phyloP scores from a whole-genome alignment of 2,113 vertebrate genomes.

The Dunckerocampus dactyliophorus region DNA sequence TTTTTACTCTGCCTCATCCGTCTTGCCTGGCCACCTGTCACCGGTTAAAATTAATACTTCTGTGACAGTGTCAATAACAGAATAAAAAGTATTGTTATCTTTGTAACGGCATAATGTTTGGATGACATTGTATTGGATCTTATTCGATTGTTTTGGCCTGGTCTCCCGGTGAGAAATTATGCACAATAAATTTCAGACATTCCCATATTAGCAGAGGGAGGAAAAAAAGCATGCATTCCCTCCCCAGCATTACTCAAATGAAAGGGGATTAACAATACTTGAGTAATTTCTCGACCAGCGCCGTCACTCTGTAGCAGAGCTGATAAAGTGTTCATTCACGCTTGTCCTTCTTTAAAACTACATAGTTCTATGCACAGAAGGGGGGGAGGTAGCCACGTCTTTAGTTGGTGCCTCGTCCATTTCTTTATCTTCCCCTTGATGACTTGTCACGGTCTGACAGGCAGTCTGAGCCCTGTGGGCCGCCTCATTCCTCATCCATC shows the following conservation, averaged over 20 bases:
- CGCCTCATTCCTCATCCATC: conserved; percentile 36
- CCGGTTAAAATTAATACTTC: too few relatives aligned
- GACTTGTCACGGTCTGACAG: conserved; percentile 54
- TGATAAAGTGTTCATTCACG: conserved; percentile 48
- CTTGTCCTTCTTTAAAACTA: conserved; percentile 31
- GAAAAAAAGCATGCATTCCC: conserved; percentile 7
- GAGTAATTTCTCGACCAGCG: conserved; percentile 33
- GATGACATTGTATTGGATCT: background rate
- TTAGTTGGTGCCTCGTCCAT: conserved; percentile 29
- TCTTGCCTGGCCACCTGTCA: too few relatives aligned
- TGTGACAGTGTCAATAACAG: too few relatives aligned
- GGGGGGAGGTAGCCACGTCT: conserved; percentile 24
- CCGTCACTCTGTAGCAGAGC: conserved; percentile 24
- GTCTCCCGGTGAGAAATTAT: conserved; percentile 12
- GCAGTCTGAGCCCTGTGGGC: conserved; percentile 46
- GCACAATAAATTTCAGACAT: conserved; percentile 3
- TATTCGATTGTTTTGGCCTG: background rate
- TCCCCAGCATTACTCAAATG: conserved; percentile 35
- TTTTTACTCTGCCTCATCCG: too few relatives aligned
- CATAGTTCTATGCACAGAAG: conserved; percentile 19
- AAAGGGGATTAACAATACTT: conserved; percentile 42
- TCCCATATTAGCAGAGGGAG: conserved; percentile 12
- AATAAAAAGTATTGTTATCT: too few relatives aligned
- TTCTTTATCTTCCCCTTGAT: conserved; percentile 44
- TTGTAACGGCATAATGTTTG: too few relatives aligned